Conservation (phyloP, 2,888 invertebrate genomes). For the Leptogaster cylindrica region DNA sequence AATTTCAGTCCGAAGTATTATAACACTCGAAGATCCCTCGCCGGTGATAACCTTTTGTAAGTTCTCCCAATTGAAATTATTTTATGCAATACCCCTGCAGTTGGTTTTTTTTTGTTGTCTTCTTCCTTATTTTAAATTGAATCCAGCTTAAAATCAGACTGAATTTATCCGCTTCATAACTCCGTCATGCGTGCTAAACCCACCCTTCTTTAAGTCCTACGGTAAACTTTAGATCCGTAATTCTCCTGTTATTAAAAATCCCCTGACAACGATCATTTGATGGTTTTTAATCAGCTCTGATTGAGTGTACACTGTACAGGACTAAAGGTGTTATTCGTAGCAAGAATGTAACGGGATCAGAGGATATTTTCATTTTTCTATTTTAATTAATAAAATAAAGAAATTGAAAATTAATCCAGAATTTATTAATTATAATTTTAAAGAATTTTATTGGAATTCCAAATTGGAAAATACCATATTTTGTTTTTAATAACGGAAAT, state of each 20-base stretch:
- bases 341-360: not conserved
- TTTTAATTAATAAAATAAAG: too few relatives aligned
- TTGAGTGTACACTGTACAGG: not conserved
- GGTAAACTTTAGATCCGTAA: constrained; percentile 25
- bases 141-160: not conserved
- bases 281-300: not conserved
- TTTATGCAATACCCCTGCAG: too few relatives aligned
- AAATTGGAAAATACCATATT: too few relatives aligned
- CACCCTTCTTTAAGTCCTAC: constrained; percentile 13
- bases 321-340: constrained; percentile 1
- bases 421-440: too few relatives aligned
- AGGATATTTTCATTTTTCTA: not conserved
- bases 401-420: too few relatives aligned
- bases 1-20: constrained; percentile 32
- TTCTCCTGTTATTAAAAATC: constrained; percentile 25
- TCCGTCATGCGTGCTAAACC: constrained; percentile 16
- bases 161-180: constrained; percentile 29
- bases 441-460: too few relatives aligned
- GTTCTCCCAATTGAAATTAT: not conserved
- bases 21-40: constrained; percentile 37
- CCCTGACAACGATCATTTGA: constrained; percentile 1
- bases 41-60: constrained; percentile 30
- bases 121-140: constrained; percentile 25
- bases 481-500: too few relatives aligned
- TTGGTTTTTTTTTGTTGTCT: constrained; percentile 24